Percentiles rank a stretch among this genome's conserved stretches.
These are phyloP conservation scores for Strix aluco DNA, from an alignment of 2,113 vertebrate species.

Conservation along the genomic window DNA sequence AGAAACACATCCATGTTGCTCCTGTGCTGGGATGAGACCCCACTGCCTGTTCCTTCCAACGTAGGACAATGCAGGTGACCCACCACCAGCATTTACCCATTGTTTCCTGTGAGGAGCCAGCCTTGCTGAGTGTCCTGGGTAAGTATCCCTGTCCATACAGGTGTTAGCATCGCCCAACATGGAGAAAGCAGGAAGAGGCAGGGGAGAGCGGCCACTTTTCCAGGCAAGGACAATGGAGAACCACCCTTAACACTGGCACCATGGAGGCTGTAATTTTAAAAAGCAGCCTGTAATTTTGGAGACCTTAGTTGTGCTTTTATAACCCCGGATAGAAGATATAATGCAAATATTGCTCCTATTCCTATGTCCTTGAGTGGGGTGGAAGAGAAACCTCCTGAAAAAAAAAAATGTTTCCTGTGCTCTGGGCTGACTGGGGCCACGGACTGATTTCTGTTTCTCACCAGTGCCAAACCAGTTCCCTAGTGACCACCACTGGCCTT, in stretches of 20 bases:
- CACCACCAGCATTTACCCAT: neutral
- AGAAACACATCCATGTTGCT: neutral
- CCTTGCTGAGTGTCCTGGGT: neutral
- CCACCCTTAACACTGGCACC: neutral
- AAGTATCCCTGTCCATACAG: neutral
- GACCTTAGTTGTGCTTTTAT: neutral
- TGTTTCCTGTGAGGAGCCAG: neutral
- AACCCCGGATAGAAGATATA: neutral
- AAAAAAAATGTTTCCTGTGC: neutral
- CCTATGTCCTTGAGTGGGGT: neutral
- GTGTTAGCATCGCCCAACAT: neutral
- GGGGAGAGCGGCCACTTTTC: rapidly evolving
- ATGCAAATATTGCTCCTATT: neutral
- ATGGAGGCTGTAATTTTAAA: neutral
- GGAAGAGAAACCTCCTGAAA: neutral
- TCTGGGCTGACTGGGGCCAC: neutral
- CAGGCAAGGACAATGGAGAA: neutral
- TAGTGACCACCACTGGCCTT: neutral
- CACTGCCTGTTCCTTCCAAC: neutral
- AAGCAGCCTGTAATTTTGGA: neutral
- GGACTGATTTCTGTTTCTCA: neutral
- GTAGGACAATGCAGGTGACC: neutral
- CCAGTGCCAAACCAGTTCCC: neutral
- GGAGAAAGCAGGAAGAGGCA: neutral
- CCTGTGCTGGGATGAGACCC: neutral